A percentile compares a stretch with the other conserved stretches of the same genome.
Conservation (phyloP, 2,888 invertebrate species). For the Ferdinandea cuprea region DNA sequence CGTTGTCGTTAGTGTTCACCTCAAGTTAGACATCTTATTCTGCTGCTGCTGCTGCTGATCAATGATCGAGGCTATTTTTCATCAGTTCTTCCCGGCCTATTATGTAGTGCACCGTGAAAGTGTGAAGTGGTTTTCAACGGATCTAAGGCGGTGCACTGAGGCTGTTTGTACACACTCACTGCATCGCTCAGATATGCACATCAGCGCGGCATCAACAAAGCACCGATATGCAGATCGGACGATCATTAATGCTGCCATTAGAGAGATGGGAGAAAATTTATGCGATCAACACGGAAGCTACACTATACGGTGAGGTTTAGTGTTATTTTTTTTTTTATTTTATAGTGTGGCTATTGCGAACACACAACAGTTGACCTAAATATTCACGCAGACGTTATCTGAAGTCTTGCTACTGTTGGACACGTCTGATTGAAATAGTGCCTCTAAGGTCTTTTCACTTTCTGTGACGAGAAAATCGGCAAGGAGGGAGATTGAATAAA, state of each 20-base stretch:
- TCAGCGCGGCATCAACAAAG: slow-evolving; percentile 55
- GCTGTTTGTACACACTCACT: slow-evolving; percentile 39
- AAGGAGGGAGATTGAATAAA: no score
- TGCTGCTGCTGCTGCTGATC: no score
- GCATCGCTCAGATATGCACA: slow-evolving; percentile 26
- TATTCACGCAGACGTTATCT: slow-evolving; percentile 47
- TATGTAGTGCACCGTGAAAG: slow-evolving; percentile 50
- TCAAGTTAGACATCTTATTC: slow-evolving; percentile 47
- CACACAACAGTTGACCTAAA: slow-evolving; percentile 51
- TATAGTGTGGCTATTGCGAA: slow-evolving; percentile 31
- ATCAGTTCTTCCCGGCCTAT: slow-evolving; percentile 44
- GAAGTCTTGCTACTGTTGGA: slow-evolving; percentile 21
- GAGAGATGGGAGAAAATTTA: slow-evolving; percentile 54
- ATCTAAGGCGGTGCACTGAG: slow-evolving; percentile 30
- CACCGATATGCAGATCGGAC: slow-evolving; percentile 60
- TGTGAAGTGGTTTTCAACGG: slow-evolving; percentile 50
- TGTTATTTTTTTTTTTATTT: slow-evolving; percentile 45
- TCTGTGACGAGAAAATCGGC: background rate
- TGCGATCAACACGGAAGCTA: slow-evolving; percentile 67
- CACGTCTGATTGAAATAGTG: slow-evolving; percentile 27
- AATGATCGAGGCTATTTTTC: slow-evolving; percentile 48
- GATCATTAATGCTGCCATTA: slow-evolving; percentile 59
- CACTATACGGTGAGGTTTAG: slow-evolving; percentile 25
- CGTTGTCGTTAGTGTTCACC: slow-evolving; percentile 8
- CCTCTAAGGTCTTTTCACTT: slow-evolving; percentile 53